Evolutionary conservation across 1,140 invertebrate genomes (phyloP).

Genomic region (Heliconius congener): DNA sequence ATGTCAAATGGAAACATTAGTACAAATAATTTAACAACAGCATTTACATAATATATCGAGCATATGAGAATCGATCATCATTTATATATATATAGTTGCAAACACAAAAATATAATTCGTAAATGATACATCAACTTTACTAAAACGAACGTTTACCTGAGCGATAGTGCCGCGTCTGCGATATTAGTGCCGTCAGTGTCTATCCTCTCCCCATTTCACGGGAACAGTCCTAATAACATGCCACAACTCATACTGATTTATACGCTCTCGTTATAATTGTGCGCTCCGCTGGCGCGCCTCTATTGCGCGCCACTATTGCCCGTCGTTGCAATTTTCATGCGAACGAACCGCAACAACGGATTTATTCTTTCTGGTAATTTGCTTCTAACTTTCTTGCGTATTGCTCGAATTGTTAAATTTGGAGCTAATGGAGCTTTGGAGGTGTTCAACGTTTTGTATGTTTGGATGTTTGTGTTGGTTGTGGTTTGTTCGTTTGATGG

Average conservation of each 20-base stretch:
- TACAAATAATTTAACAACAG: too few species aligned
- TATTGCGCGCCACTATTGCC: slow-evolving; percentile 59
- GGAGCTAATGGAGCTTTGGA: slow-evolving; percentile 40
- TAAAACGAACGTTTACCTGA: not conserved
- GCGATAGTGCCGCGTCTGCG: not conserved
- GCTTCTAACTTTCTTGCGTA: slow-evolving; percentile 59
- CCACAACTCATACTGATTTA: slow-evolving; percentile 79
- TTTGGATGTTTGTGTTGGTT: not conserved
- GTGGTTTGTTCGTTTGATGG: not conserved
- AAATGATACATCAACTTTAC: not conserved
- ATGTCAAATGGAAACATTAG: too few species aligned
- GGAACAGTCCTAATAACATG: slow-evolving; percentile 75
- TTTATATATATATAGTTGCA: not conserved
- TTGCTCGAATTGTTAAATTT: slow-evolving; percentile 47
- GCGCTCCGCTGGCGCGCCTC: slow-evolving; percentile 67
- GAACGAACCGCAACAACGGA: slow-evolving; percentile 71
- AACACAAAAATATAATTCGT: not conserved
- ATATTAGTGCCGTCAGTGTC: not conserved
- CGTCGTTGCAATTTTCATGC: slow-evolving; percentile 77
- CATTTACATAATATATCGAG: not conserved
- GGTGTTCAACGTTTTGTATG: slow-evolving; percentile 30
- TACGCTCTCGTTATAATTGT: slow-evolving; percentile 77
- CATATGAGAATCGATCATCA: not conserved
- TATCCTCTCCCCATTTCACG: slow-evolving; percentile 60
- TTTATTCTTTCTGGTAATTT: slow-evolving; percentile 76